These are phyloP conservation scores for Catharus bicknelli DNA, from an alignment of 2,113 vertebrate genomes.

Conservation along the genomic window DNA sequence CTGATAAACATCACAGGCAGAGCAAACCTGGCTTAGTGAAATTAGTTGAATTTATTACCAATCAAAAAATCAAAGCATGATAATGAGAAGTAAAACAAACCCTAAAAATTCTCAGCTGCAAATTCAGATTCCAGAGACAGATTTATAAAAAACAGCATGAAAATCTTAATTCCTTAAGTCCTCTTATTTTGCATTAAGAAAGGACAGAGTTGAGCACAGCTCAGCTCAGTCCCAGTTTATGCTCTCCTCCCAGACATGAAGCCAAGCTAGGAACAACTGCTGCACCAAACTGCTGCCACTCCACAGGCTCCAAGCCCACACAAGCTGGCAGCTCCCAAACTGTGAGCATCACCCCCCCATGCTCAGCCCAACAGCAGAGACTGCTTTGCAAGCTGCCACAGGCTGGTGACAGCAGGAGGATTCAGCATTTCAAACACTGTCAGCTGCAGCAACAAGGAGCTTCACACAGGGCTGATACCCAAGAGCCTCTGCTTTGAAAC, in stretches of 20 bases:
- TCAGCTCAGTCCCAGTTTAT: not conserved
- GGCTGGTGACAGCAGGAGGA: not conserved
- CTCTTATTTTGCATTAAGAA: not conserved
- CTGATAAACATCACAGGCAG: not conserved
- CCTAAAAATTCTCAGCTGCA: not conserved
- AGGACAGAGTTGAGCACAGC: not conserved
- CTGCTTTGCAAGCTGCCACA: not conserved
- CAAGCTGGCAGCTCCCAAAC: constrained; percentile 20
- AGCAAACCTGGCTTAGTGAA: not conserved
- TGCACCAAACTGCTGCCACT: not conserved
- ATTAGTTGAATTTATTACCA: not conserved
- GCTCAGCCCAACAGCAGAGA: not conserved
- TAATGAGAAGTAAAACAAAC: not conserved
- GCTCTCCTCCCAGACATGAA: not conserved
- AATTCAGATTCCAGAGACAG: not conserved
- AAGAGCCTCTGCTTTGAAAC: not conserved
- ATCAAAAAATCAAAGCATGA: not conserved
- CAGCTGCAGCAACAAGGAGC: not conserved
- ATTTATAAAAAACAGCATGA: not conserved
- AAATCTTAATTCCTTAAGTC: not conserved
- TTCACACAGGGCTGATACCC: not conserved
- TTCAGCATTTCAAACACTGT: not conserved
- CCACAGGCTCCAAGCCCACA: not conserved
- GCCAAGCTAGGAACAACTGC: not conserved
- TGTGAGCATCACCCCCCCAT: not conserved